phyloP scores from a whole-genome alignment of 2,888 invertebrate species.

The Ectemnius continuus region DNA sequence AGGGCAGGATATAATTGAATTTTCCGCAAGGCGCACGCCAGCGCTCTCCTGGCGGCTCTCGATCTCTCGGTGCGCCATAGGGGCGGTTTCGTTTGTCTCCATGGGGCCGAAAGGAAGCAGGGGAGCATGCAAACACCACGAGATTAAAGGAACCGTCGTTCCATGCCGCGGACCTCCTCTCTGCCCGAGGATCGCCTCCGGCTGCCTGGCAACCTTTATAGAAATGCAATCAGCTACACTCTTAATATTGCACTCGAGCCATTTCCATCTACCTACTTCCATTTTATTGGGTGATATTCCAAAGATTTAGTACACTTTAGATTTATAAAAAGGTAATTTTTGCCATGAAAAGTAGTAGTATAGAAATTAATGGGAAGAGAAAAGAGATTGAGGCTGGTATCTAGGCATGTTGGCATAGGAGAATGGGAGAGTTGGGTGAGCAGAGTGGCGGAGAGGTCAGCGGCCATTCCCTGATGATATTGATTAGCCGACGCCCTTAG shows the following conservation, averaged over 20 bases:
- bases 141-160: conserved; percentile 75
- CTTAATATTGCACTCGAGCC: conserved; percentile 53
- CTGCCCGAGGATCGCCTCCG: conserved; percentile 52
- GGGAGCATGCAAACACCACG: conserved; percentile 76
- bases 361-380: neutral
- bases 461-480: conserved; percentile 75
- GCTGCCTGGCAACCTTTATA: conserved; percentile 34
- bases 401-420: conserved; percentile 9
- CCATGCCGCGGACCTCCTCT: conserved; percentile 55
- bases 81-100: conserved; percentile 64
- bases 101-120: conserved; percentile 50
- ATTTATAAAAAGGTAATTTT: no score
- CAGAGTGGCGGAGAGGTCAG: conserved; percentile 59
- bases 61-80: conserved; percentile 34
- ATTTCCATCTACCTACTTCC: neutral
- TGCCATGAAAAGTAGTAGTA: no score
- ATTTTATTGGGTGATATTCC: neutral
- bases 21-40: conserved; percentile 59
- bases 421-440: conserved; percentile 21
- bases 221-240: conserved; percentile 52
- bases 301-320: neutral
- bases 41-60: conserved; percentile 36
- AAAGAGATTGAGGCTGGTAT: neutral
- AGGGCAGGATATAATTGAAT: conserved; percentile 63
- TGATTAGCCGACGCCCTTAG: conserved; percentile 78